Evolutionary conservation across 2,113 vertebrate genomes (phyloP).

Genomic region (Pica pica): DNA sequence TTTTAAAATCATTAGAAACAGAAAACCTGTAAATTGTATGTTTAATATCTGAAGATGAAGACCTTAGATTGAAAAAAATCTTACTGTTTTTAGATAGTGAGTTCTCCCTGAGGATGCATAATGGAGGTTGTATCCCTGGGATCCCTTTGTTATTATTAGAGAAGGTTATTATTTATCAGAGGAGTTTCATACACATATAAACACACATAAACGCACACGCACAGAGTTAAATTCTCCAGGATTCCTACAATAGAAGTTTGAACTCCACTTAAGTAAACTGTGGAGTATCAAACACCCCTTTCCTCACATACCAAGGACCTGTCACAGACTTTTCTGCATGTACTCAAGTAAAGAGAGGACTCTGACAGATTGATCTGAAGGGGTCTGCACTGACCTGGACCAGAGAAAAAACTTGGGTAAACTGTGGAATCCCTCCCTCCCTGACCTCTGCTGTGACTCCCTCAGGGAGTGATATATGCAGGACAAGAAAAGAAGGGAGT

Average conservation of each 20-base stretch:
- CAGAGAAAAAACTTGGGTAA: not conserved
- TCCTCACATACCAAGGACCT: not conserved
- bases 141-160: not conserved
- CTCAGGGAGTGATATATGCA: not conserved
- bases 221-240: not conserved
- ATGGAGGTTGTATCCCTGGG: not conserved
- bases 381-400: not conserved
- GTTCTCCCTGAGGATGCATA: not conserved
- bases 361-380: not conserved
- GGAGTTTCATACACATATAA: not conserved
- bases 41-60: not conserved
- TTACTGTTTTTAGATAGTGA: not conserved
- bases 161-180: not conserved
- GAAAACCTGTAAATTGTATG: not conserved
- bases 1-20: not conserved
- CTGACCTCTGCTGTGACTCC: not conserved
- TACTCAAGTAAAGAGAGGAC: not conserved
- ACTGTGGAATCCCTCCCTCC: not conserved
- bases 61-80: not conserved
- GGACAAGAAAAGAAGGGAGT: not conserved
- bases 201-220: not conserved
- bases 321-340: not conserved
- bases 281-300: not conserved
- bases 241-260: not conserved
- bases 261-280: not conserved